These are phyloP conservation scores for Eleginops maclovinus DNA, from an alignment of 2,113 vertebrate species.

Conservation along the genomic window DNA sequence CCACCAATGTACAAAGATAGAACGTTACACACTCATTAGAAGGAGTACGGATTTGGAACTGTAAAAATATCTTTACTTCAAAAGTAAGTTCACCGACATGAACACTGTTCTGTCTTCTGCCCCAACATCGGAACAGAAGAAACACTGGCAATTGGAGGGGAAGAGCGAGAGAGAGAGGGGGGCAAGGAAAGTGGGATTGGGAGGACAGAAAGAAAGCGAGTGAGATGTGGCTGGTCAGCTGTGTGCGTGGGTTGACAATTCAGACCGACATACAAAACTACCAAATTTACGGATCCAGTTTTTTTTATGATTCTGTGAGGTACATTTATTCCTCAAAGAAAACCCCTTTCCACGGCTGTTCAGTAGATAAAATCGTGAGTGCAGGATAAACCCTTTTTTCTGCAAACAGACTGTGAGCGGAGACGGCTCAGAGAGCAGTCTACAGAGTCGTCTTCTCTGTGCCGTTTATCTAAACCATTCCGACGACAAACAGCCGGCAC, in stretches of 20 bases:
- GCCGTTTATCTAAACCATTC: background rate
- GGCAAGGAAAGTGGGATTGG: background rate
- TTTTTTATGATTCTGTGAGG: conserved; percentile 13
- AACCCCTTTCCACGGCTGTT: conserved; percentile 7
- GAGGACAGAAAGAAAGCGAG: background rate
- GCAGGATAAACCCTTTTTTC: conserved; percentile 1
- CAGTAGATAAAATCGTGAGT: conserved; percentile 4
- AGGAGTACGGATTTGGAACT: too few relatives aligned
- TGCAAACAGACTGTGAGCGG: background rate
- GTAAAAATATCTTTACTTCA: background rate
- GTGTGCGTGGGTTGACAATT: conserved; percentile 40
- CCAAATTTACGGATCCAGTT: background rate
- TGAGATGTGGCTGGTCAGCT: conserved; percentile 43
- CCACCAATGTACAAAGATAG: background rate
- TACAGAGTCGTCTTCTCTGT: background rate
- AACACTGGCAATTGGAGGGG: conserved; percentile 26
- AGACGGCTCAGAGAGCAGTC: background rate
- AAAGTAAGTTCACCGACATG: background rate
- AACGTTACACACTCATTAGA: background rate
- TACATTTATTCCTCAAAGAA: conserved; percentile 1
- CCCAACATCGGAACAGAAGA: conserved; percentile 20
- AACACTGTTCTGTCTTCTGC: conserved; percentile 17
- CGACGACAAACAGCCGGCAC: background rate
- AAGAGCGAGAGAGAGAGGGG: background rate
- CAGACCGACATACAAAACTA: background rate